Base-by-base conservation (phyloP, 2,113 vertebrate genomes). In the Actenoides hombroni region DNA sequence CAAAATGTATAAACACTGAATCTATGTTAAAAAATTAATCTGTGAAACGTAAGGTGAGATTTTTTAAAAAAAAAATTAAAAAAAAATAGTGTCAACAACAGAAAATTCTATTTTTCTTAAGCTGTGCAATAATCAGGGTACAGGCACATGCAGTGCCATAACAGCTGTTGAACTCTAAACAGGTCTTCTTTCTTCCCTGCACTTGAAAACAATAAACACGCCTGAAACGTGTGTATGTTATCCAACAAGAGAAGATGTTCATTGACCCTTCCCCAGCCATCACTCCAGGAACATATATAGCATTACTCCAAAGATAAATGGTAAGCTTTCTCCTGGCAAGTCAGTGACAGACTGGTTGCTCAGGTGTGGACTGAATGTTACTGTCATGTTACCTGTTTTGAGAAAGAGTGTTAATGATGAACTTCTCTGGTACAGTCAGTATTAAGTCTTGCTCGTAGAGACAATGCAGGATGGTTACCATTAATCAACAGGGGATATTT, bases 351-450 rank as follows among this genome's bases (percentile, higher is more conserved):
- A 44, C 46, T 8, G 44, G 57, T 8, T 82, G 70, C 49, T 86
- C 70, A 77, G 81, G 12, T 24, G 28, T 8, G 28, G 14, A 13
- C 42, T 53, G 54, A n/a, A 7, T 37, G 29, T 13, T 16, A 75
- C n/a, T 8, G 37, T 12, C 26, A 54, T 0, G 0, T 28, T 21
- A 31, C 9, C 16, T 60, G 5, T 39, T 60, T 6, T 8, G 5
- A 54, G 51, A 8, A 21, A 42, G 79, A 42, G 37, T 19, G 16
- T 23, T 37, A 13, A 25, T 20, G 16, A 13, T 42, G 59, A 51
- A 39, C 13, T 46, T 18, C 56, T 53, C 46, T 56, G 59, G 56
- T 37, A 80, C 0, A 9, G 61, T 6, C 54, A 70, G 17, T 16
- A 49, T 35, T 25, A 16, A 39, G 23, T 16, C 23, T 11, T 44